Conservation (phyloP, 1,140 invertebrate genomes). For the Stegodyphus dumicola region DNA sequence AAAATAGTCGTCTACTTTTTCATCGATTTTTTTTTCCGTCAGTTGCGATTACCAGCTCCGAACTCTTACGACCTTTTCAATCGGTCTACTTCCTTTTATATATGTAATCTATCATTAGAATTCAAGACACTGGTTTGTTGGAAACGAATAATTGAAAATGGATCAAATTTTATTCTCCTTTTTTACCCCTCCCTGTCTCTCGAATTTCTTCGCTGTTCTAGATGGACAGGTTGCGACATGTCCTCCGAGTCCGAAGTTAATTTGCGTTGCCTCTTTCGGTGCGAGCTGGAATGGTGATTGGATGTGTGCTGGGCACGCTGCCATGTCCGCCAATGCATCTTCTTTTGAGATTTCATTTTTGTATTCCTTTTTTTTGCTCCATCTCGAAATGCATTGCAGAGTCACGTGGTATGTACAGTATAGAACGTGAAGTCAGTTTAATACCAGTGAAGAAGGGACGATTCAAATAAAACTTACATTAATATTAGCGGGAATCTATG, state of each 20-base stretch:
- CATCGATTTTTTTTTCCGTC: too few relatives aligned
- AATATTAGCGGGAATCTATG: too few relatives aligned
- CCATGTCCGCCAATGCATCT: neutral
- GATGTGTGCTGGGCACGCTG: slow-evolving; percentile 15
- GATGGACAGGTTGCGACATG: slow-evolving; percentile 28
- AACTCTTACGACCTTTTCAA: neutral
- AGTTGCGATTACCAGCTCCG: too few relatives aligned
- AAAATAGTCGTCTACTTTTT: too few relatives aligned
- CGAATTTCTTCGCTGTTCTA: neutral
- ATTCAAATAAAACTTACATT: too few relatives aligned
- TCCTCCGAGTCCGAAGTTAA: slow-evolving; percentile 5
- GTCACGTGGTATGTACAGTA: too few relatives aligned
- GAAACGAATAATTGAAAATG: slow-evolving; percentile 31
- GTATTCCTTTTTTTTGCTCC: too few relatives aligned
- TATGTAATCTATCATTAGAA: slow-evolving; percentile 47
- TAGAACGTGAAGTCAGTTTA: too few relatives aligned
- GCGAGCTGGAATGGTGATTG: neutral
- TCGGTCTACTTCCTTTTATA: neutral
- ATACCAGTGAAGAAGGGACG: too few relatives aligned
- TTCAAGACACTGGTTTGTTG: slow-evolving; percentile 19
- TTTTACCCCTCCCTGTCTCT: neutral
- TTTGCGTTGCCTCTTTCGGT: slow-evolving; percentile 34
- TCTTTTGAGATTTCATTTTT: too few relatives aligned
- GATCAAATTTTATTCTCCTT: slow-evolving; percentile 10
- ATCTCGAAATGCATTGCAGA: too few relatives aligned